Conservation (phyloP, 2,113 vertebrate species). For the Oryzias melastigma region DNA sequence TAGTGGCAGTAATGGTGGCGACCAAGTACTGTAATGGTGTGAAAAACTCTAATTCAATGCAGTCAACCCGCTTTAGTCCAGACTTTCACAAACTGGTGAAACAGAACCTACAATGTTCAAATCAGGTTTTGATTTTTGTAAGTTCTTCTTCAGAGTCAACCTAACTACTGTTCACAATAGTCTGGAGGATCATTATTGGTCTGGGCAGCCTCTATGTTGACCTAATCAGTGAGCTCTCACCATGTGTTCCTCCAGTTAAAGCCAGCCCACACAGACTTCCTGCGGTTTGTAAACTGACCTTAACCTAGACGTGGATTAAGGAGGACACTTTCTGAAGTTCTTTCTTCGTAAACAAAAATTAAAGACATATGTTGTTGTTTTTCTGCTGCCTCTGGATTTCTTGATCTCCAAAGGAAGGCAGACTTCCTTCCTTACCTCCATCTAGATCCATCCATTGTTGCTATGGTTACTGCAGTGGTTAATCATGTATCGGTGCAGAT, state of each 20-base stretch:
- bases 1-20: too few relatives aligned
- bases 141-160: neutral
- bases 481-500: conserved; percentile 45
- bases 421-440: conserved; percentile 43
- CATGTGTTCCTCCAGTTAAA: conserved; percentile 17
- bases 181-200: conserved; percentile 5
- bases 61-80: too few relatives aligned
- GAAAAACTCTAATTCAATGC: too few relatives aligned
- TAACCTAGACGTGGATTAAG: conserved; percentile 77
- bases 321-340: conserved; percentile 73
- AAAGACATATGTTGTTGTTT: conserved; percentile 67
- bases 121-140: neutral
- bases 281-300: conserved; percentile 81
- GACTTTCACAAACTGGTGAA: too few relatives aligned
- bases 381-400: conserved; percentile 34
- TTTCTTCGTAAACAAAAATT: conserved; percentile 79
- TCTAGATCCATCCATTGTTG: conserved; percentile 38
- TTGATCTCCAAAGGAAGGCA: conserved; percentile 47
- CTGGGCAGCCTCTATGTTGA: conserved; percentile 4
- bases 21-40: too few relatives aligned
- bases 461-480: conserved; percentile 50
- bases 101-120: neutral
- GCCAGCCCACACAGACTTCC: conserved; percentile 57
- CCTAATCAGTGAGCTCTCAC: neutral
- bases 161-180: conserved; percentile 2